Percentiles rank a stretch among this genome's conserved stretches.
phyloP scores from a whole-genome alignment of 1,140 invertebrate species.

The Drosophila sechellia region DNA sequence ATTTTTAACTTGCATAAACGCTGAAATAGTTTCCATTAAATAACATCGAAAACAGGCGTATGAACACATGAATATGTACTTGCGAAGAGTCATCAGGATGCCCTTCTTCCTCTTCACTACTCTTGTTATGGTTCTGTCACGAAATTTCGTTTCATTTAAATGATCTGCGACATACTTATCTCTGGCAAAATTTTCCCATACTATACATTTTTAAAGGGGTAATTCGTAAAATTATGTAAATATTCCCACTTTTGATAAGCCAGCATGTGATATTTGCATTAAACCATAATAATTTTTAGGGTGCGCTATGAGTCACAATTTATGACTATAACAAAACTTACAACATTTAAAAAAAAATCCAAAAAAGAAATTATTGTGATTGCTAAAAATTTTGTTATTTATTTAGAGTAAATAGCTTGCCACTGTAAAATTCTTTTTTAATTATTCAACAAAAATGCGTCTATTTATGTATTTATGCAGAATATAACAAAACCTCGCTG shows the following conservation, averaged over 20 bases:
- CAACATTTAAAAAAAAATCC: neutral
- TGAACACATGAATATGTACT: neutral
- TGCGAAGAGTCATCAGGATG: no score
- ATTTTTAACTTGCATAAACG: no score
- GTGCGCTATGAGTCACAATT: neutral
- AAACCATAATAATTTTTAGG: neutral
- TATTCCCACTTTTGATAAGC: no score
- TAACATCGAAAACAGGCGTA: no score
- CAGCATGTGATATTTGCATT: neutral
- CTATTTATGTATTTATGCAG: conserved; percentile 21
- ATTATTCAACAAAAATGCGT: conserved; percentile 27
- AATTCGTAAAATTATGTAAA: neutral
- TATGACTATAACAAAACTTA: neutral
- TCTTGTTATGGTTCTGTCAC: no score
- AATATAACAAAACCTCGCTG: conserved; percentile 18
- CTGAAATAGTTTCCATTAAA: no score
- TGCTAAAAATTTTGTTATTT: no score
- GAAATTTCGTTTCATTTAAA: no score
- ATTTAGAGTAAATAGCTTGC: neutral
- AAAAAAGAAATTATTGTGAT: neutral
- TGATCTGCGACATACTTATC: no score
- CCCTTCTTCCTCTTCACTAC: no score
- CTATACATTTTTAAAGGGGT: neutral
- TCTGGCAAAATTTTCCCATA: neutral
- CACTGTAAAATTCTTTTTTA: conserved; percentile 13